phyloP scores from a whole-genome alignment of 2,113 vertebrate species.

The Rissa tridactyla region DNA sequence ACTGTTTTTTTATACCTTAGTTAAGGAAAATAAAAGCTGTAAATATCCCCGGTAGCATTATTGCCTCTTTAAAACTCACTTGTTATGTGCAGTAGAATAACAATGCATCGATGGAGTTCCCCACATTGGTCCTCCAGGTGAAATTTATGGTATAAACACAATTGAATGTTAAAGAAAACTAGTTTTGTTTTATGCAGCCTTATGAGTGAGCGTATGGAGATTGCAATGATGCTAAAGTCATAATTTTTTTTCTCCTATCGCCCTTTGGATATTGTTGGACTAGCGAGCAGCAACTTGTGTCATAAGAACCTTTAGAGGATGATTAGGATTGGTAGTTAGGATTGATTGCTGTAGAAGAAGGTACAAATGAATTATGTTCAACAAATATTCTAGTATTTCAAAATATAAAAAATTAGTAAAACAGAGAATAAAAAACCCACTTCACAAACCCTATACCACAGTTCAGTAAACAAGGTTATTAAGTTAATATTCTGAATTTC shows the following conservation, averaged over 20 bases:
- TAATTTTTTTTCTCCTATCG: neutral
- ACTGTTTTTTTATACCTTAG: neutral
- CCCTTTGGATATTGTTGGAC: neutral
- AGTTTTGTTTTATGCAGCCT: neutral
- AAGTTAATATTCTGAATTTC: neutral
- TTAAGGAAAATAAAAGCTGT: neutral
- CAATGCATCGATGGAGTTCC: neutral
- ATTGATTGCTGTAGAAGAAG: neutral
- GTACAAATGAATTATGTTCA: neutral
- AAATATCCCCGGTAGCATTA: neutral
- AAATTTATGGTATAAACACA: neutral
- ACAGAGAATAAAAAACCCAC: neutral
- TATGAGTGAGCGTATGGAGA: neutral
- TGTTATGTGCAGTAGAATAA: neutral
- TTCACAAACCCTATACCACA: neutral
- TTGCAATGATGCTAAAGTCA: neutral
- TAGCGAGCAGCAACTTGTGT: neutral
- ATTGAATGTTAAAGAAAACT: neutral
- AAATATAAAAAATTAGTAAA: neutral
- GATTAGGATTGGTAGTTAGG: neutral
- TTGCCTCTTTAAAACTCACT: neutral
- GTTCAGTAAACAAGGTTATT: neutral
- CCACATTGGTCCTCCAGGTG: neutral
- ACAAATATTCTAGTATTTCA: neutral
- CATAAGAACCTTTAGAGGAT: neutral